Evolutionary conservation across 2,797 vertebrate genomes (phyloP).

Genomic region (Gouania willdenowi): DNA sequence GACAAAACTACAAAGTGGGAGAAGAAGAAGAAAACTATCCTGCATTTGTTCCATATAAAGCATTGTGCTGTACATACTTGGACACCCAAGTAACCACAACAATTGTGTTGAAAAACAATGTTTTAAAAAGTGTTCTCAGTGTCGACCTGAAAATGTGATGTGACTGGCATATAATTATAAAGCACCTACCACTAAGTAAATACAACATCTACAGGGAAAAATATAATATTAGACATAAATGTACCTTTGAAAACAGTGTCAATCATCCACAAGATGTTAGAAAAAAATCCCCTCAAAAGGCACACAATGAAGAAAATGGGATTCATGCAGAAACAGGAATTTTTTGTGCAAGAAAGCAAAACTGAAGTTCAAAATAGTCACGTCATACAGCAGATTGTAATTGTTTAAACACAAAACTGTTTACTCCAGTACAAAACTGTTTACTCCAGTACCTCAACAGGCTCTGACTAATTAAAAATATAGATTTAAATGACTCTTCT

Average conservation of each 20-base stretch:
- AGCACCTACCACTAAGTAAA: conserved; percentile 72
- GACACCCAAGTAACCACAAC: conserved; percentile 49
- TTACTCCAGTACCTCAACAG: conserved; percentile 35
- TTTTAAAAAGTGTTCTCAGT: conserved; percentile 69
- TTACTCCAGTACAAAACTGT: conserved; percentile 30
- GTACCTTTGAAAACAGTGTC: conserved; percentile 37
- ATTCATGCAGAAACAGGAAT: conserved; percentile 57
- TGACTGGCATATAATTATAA: conserved; percentile 82
- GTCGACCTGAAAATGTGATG: conserved; percentile 72
- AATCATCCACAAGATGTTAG: conserved; percentile 49
- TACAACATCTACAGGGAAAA: conserved; percentile 83
- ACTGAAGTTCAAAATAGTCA: conserved; percentile 58
- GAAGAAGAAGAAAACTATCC: conserved; percentile 29
- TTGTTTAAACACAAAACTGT: conserved; percentile 13
- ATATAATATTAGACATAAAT: conserved; percentile 44
- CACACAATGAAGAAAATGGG: conserved; percentile 65
- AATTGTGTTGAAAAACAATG: conserved; percentile 59
- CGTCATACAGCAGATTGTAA: conserved; percentile 60
- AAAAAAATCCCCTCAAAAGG: conserved; percentile 63
- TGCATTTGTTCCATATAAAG: conserved; percentile 41
- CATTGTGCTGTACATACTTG: conserved; percentile 54
- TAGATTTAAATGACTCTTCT: conserved; percentile 23
- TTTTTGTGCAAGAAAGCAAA: conserved; percentile 74
- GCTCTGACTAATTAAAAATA: conserved; percentile 14
- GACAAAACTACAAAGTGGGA: conserved; percentile 15